Conservation (phyloP, 2,888 invertebrate genomes). For the Lasioglossum malachurum region DNA sequence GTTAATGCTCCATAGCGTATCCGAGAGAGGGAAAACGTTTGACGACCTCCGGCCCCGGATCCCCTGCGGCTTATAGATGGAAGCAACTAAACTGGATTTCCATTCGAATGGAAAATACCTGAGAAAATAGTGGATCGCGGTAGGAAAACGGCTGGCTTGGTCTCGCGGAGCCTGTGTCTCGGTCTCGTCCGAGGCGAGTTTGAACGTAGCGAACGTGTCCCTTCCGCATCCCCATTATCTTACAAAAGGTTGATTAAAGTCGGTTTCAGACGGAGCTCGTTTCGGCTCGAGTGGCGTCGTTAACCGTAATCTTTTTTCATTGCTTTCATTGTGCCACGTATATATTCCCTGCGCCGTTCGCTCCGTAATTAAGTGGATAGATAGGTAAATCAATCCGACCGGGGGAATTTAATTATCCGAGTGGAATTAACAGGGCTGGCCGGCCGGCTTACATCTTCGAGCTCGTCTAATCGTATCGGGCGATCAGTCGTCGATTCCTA, state of each 20-base stretch:
- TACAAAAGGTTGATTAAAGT: conserved; percentile 62
- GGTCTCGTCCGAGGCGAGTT: conserved; percentile 1
- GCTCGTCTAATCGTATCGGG: conserved; percentile 17
- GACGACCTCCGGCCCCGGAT: not conserved
- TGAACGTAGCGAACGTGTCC: conserved; percentile 32
- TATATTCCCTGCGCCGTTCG: conserved; percentile 21
- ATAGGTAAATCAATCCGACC: conserved; percentile 38
- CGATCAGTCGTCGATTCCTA: not conserved
- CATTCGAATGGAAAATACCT: conserved; percentile 7
- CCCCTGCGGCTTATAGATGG: conserved; percentile 1
- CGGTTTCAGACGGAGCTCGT: conserved; percentile 15
- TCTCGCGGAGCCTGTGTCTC: not conserved
- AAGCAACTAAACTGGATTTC: conserved; percentile 18
- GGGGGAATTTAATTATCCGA: conserved; percentile 46
- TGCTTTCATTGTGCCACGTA: conserved; percentile 36
- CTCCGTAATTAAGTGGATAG: conserved; percentile 48
- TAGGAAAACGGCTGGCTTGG: not conserved
- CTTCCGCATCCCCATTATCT: conserved; percentile 51
- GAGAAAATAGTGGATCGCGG: not conserved
- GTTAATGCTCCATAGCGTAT: not conserved
- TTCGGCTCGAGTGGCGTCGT: conserved; percentile 43
- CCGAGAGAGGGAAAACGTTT: not conserved
- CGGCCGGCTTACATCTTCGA: conserved; percentile 18
- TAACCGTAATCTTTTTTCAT: conserved; percentile 50
- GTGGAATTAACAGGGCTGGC: conserved; percentile 12